Conservation (phyloP, 2,113 vertebrate genomes). For the Zosterops lateralis region DNA sequence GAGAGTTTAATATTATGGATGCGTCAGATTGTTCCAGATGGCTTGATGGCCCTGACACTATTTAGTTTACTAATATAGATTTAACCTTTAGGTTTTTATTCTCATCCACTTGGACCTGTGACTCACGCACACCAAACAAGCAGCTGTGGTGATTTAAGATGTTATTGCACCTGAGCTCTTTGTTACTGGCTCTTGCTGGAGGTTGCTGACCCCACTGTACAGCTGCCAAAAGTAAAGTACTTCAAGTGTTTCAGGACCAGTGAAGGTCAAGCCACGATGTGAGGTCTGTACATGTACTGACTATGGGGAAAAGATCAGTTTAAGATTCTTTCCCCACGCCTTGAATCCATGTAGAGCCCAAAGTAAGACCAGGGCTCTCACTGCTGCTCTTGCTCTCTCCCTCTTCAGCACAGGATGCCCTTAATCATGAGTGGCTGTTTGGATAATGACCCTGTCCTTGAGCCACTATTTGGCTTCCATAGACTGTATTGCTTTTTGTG, state of each 20-base stretch:
- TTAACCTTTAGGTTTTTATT: slow-evolving; percentile 43
- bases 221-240: slow-evolving; percentile 43
- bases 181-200: slow-evolving; percentile 48
- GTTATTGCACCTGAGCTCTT: slow-evolving; percentile 63
- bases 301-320: background rate
- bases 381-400: background rate
- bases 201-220: slow-evolving; percentile 31
- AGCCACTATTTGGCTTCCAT: background rate
- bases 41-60: background rate
- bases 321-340: background rate
- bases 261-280: background rate
- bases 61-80: slow-evolving; percentile 53
- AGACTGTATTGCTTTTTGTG: background rate
- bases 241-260: slow-evolving; percentile 29
- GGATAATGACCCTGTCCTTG: background rate
- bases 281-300: background rate
- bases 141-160: slow-evolving; percentile 63
- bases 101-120: slow-evolving; percentile 13
- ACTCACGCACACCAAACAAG: slow-evolving; percentile 5
- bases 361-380: background rate
- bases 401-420: background rate
- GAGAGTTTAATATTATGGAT: slow-evolving; percentile 30
- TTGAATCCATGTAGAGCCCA: background rate
- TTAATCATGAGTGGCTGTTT: background rate
- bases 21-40: slow-evolving; percentile 33